Evolutionary conservation across 2,888 invertebrate species (phyloP).

Genomic region (Zygaena filipendulae): DNA sequence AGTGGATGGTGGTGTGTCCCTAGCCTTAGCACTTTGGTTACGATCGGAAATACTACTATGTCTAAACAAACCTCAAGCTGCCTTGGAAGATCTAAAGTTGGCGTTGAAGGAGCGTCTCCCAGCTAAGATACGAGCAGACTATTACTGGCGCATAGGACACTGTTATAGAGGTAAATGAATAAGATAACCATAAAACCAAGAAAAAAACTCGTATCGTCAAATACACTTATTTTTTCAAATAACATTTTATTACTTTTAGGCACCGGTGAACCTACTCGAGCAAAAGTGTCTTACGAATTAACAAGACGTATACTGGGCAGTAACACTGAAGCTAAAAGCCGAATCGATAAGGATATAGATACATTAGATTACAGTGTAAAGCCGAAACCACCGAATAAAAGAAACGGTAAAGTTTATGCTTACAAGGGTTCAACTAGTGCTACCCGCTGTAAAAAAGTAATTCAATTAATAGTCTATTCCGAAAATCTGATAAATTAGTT

Average conservation of each 20-base stretch:
- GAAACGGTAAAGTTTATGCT: slow-evolving; percentile 22
- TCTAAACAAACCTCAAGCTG: slow-evolving; percentile 65
- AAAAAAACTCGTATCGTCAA: too few species aligned
- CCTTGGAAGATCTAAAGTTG: slow-evolving; percentile 75
- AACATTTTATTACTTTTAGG: too few species aligned
- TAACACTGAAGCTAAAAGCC: slow-evolving; percentile 41
- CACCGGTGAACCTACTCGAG: slow-evolving; percentile 68
- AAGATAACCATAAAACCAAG: too few species aligned
- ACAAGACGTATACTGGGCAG: slow-evolving; percentile 68
- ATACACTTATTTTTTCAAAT: too few species aligned
- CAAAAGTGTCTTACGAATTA: slow-evolving; percentile 73
- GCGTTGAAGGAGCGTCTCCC: slow-evolving; percentile 73
- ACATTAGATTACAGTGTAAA: slow-evolving; percentile 25
- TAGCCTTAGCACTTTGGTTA: slow-evolving; percentile 74
- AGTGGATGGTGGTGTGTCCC: slow-evolving; percentile 71
- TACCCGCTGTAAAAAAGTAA: too few species aligned
- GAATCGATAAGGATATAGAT: slow-evolving; percentile 49
- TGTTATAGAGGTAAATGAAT: slow-evolving; percentile 65
- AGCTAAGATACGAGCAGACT: slow-evolving; percentile 70
- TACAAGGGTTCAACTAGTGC: too few species aligned
- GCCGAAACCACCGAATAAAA: slow-evolving; percentile 23
- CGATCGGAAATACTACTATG: slow-evolving; percentile 73
- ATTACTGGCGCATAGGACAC: slow-evolving; percentile 76
- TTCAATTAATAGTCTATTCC: too few species aligned
- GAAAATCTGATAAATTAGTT: too few species aligned